phyloP scores from a whole-genome alignment of 2,113 vertebrate genomes.

The Lepidothrix coronata region DNA sequence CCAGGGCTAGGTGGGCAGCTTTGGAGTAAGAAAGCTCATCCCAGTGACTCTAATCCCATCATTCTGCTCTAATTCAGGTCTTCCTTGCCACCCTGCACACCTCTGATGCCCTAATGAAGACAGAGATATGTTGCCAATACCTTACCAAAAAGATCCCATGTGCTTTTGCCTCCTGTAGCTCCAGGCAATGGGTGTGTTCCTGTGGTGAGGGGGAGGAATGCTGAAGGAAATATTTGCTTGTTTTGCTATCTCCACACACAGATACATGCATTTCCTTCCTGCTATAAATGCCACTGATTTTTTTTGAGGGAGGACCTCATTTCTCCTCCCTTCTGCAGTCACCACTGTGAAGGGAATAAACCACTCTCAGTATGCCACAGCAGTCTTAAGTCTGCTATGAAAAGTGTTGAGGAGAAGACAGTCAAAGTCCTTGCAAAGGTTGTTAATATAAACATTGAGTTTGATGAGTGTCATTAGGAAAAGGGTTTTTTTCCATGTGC shows the following conservation, averaged over 20 bases:
- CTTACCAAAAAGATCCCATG: not conserved
- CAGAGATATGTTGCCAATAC: not conserved
- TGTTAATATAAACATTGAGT: not conserved
- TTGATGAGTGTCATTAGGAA: not conserved
- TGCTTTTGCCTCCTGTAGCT: slow-evolving; percentile 6
- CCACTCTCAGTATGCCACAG: not conserved
- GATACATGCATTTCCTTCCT: slow-evolving; percentile 52
- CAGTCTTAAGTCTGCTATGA: not conserved
- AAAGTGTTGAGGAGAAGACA: not conserved
- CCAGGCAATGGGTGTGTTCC: not conserved
- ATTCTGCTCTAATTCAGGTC: slow-evolving; percentile 7
- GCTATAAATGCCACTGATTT: not conserved
- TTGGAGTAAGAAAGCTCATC: not conserved
- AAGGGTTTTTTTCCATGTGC: not conserved
- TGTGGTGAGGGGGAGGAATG: slow-evolving; percentile 6
- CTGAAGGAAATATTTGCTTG: slow-evolving; percentile 25
- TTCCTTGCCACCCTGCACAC: not conserved
- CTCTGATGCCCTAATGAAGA: not conserved
- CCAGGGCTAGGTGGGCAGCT: not conserved
- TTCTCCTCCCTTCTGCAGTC: not conserved
- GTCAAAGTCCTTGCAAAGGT: not conserved
- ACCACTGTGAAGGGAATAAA: not conserved
- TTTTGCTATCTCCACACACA: slow-evolving; percentile 38
- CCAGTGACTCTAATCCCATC: not conserved
- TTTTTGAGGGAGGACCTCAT: not conserved